These are phyloP conservation scores for Eilema caniola DNA, from an alignment of 2,888 invertebrate species.

Conservation along the genomic window DNA sequence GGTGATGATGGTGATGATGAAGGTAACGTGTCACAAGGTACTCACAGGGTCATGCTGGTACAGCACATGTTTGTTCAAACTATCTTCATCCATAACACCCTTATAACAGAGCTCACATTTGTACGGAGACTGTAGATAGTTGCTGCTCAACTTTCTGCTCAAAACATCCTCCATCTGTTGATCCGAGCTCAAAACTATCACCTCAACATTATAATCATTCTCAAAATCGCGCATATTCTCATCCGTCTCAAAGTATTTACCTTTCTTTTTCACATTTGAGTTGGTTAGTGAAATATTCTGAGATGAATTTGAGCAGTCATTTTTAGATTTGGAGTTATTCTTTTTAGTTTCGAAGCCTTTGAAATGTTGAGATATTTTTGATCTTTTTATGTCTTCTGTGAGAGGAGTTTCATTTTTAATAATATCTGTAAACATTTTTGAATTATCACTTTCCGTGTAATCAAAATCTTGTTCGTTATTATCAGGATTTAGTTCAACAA, in stretches of 20 bases:
- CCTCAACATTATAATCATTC: slow-evolving; percentile 38
- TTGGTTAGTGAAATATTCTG: background rate
- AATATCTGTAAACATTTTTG: slow-evolving; percentile 21
- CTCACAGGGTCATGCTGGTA: slow-evolving; percentile 54
- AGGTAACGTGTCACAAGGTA: slow-evolving; percentile 1
- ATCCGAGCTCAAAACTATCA: slow-evolving; percentile 38
- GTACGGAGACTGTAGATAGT: slow-evolving; percentile 49
- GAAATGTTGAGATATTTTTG: slow-evolving; percentile 1
- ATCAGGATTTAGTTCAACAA: background rate
- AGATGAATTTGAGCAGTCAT: background rate
- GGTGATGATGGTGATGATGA: too few species aligned
- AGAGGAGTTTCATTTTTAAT: slow-evolving; percentile 19
- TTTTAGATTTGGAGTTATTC: background rate
- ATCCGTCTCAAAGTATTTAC: slow-evolving; percentile 35
- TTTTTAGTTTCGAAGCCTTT: background rate
- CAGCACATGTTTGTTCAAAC: slow-evolving; percentile 47
- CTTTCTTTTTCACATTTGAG: slow-evolving; percentile 15
- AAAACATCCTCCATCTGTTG: slow-evolving; percentile 50
- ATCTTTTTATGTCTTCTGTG: background rate
- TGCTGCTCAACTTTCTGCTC: slow-evolving; percentile 43
- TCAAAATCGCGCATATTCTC: slow-evolving; percentile 48
- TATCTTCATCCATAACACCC: slow-evolving; percentile 49
- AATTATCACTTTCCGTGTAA: background rate
- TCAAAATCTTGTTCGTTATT: background rate
- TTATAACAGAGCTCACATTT: slow-evolving; percentile 53